A percentile compares a stretch with the other conserved stretches of the same genome.
These are phyloP conservation scores for Sigmodon hispidus DNA, from an alignment of 2,113 vertebrate species.

Conservation along the genomic window DNA sequence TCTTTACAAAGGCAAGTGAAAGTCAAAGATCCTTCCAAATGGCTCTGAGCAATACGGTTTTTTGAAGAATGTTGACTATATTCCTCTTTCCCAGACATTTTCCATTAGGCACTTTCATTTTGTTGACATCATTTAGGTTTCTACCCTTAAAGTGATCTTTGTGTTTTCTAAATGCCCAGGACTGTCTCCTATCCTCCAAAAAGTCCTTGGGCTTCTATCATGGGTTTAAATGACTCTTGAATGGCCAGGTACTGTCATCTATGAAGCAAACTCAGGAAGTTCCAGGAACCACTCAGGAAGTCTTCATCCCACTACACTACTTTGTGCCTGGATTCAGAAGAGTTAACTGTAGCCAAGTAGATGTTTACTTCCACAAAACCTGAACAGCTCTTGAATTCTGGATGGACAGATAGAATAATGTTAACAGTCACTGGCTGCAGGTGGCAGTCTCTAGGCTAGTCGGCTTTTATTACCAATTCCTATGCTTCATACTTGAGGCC, in stretches of 20 bases:
- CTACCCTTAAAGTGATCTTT: neutral
- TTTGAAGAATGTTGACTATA: neutral
- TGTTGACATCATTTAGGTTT: neutral
- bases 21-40: neutral
- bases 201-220: neutral
- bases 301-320: neutral
- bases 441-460: neutral
- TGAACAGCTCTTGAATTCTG: neutral
- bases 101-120: constrained; percentile 3
- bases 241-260: neutral
- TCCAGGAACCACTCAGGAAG: neutral
- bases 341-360: neutral
- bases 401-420: neutral
- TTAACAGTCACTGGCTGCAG: no score
- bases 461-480: neutral
- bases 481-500: neutral
- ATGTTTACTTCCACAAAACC: neutral
- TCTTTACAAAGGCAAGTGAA: constrained; percentile 4
- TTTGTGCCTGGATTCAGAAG: neutral
- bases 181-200: neutral
- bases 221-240: neutral
- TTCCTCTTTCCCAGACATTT: neutral
- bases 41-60: neutral
- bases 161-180: neutral
- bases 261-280: neutral